Conservation (phyloP, 2,888 invertebrate species). For the Caenorhabditis drosophilae region DNA sequence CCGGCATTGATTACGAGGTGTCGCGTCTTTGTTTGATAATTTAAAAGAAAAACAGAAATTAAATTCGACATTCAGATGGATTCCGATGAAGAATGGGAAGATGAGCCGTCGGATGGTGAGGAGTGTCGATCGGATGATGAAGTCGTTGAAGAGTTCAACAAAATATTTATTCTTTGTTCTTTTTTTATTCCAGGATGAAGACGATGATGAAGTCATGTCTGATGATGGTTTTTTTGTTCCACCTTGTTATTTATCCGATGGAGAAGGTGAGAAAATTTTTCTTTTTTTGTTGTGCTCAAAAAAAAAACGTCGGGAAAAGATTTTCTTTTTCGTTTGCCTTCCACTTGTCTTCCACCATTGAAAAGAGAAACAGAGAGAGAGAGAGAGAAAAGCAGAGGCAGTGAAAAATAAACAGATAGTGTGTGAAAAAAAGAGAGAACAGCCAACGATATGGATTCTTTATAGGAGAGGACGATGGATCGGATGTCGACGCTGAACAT, state of each 20-base stretch:
- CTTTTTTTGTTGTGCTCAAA: not conserved
- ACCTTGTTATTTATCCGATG: slow-evolving; percentile 66
- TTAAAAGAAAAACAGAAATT: not conserved
- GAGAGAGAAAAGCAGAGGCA: not conserved
- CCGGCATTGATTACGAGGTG: slow-evolving; percentile 51
- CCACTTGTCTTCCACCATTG: not conserved
- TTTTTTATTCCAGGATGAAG: slow-evolving; percentile 47
- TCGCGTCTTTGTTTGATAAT: not conserved
- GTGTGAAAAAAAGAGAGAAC: no score
- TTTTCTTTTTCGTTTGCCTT: not conserved
- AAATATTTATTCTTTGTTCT: not conserved
- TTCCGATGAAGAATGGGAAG: slow-evolving; percentile 68
- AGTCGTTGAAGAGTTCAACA: slow-evolving; percentile 6
- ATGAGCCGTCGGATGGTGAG: slow-evolving; percentile 65
- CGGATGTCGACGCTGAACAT: not conserved
- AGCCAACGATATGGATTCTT: no score
- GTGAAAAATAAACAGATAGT: not conserved
- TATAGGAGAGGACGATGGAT: not conserved
- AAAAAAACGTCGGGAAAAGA: not conserved
- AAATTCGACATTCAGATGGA: slow-evolving; percentile 43
- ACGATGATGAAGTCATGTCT: slow-evolving; percentile 44
- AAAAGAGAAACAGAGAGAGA: not conserved
- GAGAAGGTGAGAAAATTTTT: slow-evolving; percentile 53
- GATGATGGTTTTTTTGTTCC: slow-evolving; percentile 64
- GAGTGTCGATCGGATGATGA: slow-evolving; percentile 66